Evolutionary conservation across 1,140 invertebrate genomes (phyloP).

Genomic region (Diabrotica virgifera): DNA sequence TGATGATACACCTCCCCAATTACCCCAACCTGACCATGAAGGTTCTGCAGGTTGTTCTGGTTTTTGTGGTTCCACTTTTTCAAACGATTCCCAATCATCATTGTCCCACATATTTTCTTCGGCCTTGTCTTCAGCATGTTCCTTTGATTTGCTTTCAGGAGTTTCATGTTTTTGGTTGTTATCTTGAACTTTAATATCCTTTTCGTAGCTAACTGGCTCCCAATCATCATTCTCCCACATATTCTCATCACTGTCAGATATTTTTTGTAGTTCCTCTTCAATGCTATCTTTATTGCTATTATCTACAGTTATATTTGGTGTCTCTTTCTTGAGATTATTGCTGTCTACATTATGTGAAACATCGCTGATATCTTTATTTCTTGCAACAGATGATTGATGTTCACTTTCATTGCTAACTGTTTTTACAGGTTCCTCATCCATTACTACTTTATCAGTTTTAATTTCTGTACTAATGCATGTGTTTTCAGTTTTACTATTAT

Average conservation of each 20-base stretch:
- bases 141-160: background rate
- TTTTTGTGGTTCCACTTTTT: constrained; percentile 24
- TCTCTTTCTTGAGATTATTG: background rate
- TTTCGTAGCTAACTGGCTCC: constrained; percentile 20
- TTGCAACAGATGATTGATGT: background rate
- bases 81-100: constrained; percentile 40
- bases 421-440: constrained; percentile 1
- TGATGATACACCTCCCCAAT: constrained; percentile 73
- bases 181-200: background rate
- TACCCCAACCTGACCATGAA: constrained; percentile 53
- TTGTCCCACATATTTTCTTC: constrained; percentile 33
- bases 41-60: constrained; percentile 13
- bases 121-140: background rate
- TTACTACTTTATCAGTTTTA: background rate
- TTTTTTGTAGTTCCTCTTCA: constrained; percentile 8
- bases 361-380: too few relatives aligned
- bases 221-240: constrained; percentile 43
- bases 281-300: constrained; percentile 5
- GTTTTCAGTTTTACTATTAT: background rate
- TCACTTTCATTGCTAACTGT: constrained; percentile 11
- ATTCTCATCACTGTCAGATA: constrained; percentile 29
- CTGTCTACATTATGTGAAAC: constrained; percentile 4
- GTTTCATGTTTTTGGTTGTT: background rate
- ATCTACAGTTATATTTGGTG: background rate
- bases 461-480: background rate